Base-by-base conservation (phyloP, 2,888 invertebrate species). In the Venusia cambrica region DNA sequence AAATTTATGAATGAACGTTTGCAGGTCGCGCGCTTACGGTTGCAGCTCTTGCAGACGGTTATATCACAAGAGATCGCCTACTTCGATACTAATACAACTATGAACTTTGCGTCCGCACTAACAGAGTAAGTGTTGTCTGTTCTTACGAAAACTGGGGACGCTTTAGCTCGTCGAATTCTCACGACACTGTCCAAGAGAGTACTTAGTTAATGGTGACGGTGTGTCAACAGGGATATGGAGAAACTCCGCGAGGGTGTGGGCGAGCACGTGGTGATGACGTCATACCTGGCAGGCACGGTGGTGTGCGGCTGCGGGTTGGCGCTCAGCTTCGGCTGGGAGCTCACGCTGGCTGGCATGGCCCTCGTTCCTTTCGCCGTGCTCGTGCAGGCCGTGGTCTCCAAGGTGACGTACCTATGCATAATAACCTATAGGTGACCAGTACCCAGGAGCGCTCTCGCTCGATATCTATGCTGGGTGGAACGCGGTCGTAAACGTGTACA, bases 181-280 rank as follows among this genome's bases (percentile, higher is more conserved):
- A n/a, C n/a, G n/a, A n/a, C n/a, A n/a, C n/a, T n/a, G n/a, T n/a
- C n/a, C 1, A 5, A 9, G 8, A 12, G 12, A 4, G 4, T 4
- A 1, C 5, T 8, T 17, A 24, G 3, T 7, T n/a, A n/a, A 1
- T 1, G 7, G 6, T 13, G 9, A 11, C 3, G 9, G 19, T 39
- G n/a, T n/a, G n/a, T 17, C 12, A n/a, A n/a, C 79, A 93, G 94
- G 50, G 93, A 93, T 67, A 83, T 93, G 62, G 92, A 92, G 45
- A 92, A 92, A 74, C 89, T 96, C 54, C 92, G 92, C 51, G 93
- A 92, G 38, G 96, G 95, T 1, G 93, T 94, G 2, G 94, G 94
- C 2, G 94, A 94, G 70, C 95, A 95, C 73, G 88, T 95, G 10
- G 92, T 91, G 3, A 91, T 93, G 68, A 91, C 93, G 45, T 81